Evolutionary conservation across 2,113 vertebrate genomes (phyloP), one percentile per base, ranked within the genome.

Genomic region (Panthera leo): DNA sequence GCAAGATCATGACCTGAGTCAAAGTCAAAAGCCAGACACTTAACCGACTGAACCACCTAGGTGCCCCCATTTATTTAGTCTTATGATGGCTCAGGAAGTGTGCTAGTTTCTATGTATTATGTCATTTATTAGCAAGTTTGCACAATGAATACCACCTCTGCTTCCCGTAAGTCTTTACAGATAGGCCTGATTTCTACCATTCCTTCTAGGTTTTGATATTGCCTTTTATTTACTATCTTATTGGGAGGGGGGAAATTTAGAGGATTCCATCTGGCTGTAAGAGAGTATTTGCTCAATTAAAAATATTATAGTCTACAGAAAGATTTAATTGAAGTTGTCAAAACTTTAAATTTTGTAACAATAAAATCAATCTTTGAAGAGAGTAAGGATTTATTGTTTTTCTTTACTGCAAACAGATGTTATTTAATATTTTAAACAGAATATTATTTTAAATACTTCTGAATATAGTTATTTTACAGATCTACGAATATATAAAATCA

Each of bases 351-450:
- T 65, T 39, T 61, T 71, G 5, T 65, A 42, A 75, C 2, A 70
- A 45, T 79, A 79, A 85, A 89, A 85, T 71, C 2, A 88, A 27
- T 73, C 39, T 76, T 75, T 82, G 67, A 53, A 51, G 15, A 36
- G 7, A 53, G 42, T 75, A 42, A 75, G 34, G 10, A 1, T n/a
- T 91, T 34, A 25, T 25, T 67, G 9, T 39, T 89, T 97, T 89
- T 65, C 12, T 70, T 83, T 79, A 67, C 29, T 58, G 14, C 5
- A 82, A 48, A 61, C 5, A 70, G 19, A 63, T 76, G 8, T 2
- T 89, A 36, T 42, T 93, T 92, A 88, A 55, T 83, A 89, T 78
- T 89, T 85, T 63, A 71, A 92, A 29, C 3, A 58, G 39, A 70
- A 55, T 55, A 63, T 93, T 34, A 63, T 82, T 86, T 82, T 42